Base-by-base conservation (phyloP, 2,888 invertebrate genomes). In the Griposia aprilina region DNA sequence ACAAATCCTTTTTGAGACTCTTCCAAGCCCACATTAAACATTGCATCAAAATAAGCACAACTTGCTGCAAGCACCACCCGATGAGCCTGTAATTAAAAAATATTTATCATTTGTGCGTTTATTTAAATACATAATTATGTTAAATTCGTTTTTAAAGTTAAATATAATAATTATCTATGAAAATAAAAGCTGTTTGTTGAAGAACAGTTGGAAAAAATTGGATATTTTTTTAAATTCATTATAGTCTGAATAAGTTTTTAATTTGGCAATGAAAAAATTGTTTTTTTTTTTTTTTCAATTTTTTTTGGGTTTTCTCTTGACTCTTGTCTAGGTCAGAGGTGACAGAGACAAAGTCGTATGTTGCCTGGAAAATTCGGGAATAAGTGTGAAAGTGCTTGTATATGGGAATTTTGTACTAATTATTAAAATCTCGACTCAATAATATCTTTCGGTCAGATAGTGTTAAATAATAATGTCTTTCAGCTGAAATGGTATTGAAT, bases 1-100 rank as follows among this genome's bases (percentile, higher is more conserved):
- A 99, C 98, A 83, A 98, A 97, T 86, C 98, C 97, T 93, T 98
- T 98, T 90, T 98, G 98, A 90, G 98, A 98, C 94, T 99, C 99
- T 83, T 98, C 97, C 85, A 99, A 96, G 20, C 98, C 98, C 57
- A 98, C 98, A 87, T 98, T 98, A 93, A 99, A 99, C 99, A 99
- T 99, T 65, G 99, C 99, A 95, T 99, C 98, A 94, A 99, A 99
- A 94, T 99, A 99, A 77, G 98, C 98, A 95, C 99, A 99, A 86
- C 98, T 98, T 11, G 99, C 98, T 87, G 99, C 98, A 81, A 99
- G 95, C 17, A 99, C 98, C 26, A 98, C 98, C 88, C 98, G 97
- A 93, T 99, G 99, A 74, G 98, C 99, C 97, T 98, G 94, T 65
- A 97, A 97, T 81, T 0, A 26, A 57, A 20, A 23, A 62, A 20